Evolutionary conservation across 1,140 invertebrate species (phyloP).

Genomic region (Drosophila aff.): DNA sequence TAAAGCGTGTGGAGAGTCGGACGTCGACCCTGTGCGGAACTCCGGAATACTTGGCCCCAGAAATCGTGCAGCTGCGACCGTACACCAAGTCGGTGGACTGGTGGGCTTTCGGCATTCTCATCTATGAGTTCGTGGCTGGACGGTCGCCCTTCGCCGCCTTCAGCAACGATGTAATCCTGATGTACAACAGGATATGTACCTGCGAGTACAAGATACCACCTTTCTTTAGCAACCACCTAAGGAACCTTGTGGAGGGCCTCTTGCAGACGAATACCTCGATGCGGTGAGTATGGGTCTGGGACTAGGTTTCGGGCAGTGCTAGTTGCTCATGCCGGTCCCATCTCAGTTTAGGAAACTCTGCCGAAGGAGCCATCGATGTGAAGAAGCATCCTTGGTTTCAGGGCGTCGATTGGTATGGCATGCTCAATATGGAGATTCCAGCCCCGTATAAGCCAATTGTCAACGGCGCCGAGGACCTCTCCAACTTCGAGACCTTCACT

Average conservation of each 20-base stretch:
- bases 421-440: constrained; percentile 92
- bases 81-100: constrained; percentile 98
- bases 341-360: constrained; percentile 91
- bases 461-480: constrained; percentile 58
- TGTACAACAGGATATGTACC: constrained; percentile 94
- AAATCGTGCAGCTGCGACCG: constrained; percentile 96
- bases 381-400: constrained; percentile 90
- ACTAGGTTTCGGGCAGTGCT: too few relatives aligned
- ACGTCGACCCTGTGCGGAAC: constrained; percentile 98
- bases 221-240: constrained; percentile 90
- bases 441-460: constrained; percentile 91
- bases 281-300: constrained; percentile 84
- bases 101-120: constrained; percentile 97
- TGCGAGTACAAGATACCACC: constrained; percentile 90
- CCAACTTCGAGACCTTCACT: constrained; percentile 60
- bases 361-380: constrained; percentile 89
- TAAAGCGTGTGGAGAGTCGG: constrained; percentile 87
- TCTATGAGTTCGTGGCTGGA: constrained; percentile 93
- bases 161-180: constrained; percentile 91
- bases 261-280: constrained; percentile 94
- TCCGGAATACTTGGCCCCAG: constrained; percentile 97
- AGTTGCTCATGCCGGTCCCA: constrained; percentile 2
- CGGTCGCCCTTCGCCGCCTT: constrained; percentile 92
- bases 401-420: constrained; percentile 93
- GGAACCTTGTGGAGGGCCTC: constrained; percentile 93